A percentile compares a stretch with the other conserved stretches of the same genome.
phyloP scores from a whole-genome alignment of 2,888 invertebrate genomes.

The Drosophila emarginata region DNA sequence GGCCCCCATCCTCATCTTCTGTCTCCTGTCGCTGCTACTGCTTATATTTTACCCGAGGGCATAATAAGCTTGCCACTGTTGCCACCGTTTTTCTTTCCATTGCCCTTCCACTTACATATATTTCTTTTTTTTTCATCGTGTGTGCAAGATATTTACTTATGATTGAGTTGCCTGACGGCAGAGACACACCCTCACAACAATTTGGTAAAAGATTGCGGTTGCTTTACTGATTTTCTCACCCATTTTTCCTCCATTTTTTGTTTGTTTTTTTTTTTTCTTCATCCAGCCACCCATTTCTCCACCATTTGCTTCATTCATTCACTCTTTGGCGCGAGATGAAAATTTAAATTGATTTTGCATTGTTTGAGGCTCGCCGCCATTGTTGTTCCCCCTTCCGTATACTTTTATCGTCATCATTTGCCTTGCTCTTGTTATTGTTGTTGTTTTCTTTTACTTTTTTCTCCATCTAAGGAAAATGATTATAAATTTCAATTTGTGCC shows the following conservation, averaged over 20 bases:
- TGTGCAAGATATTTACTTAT: constrained; percentile 74
- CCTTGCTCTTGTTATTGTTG: background rate
- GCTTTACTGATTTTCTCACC: constrained; percentile 77
- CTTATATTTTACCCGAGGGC: constrained; percentile 80
- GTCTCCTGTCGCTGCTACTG: constrained; percentile 39
- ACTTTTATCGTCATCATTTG: constrained; percentile 15
- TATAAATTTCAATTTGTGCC: constrained; percentile 77
- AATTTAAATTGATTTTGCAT: constrained; percentile 80
- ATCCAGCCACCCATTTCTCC: constrained; percentile 61
- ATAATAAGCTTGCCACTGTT: constrained; percentile 77
- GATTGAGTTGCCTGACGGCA: constrained; percentile 73
- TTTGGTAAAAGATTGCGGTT: constrained; percentile 78
- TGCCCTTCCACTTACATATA: constrained; percentile 22
- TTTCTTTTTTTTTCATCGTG: constrained; percentile 51
- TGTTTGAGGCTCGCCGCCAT: constrained; percentile 64
- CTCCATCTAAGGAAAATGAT: constrained; percentile 50
- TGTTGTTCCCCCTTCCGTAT: constrained; percentile 47
- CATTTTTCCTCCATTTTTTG: constrained; percentile 49
- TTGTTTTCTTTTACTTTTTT: background rate
- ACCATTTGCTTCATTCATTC: background rate
- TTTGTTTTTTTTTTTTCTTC: background rate
- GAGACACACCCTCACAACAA: constrained; percentile 60
- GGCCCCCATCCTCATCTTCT: background rate
- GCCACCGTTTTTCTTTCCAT: constrained; percentile 30
- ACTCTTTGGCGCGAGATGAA: constrained; percentile 58